A percentile compares a stretch with the other conserved stretches of the same genome.
Evolutionary conservation across 2,113 vertebrate species (phyloP).

Genomic region (Talpa occidentalis): DNA sequence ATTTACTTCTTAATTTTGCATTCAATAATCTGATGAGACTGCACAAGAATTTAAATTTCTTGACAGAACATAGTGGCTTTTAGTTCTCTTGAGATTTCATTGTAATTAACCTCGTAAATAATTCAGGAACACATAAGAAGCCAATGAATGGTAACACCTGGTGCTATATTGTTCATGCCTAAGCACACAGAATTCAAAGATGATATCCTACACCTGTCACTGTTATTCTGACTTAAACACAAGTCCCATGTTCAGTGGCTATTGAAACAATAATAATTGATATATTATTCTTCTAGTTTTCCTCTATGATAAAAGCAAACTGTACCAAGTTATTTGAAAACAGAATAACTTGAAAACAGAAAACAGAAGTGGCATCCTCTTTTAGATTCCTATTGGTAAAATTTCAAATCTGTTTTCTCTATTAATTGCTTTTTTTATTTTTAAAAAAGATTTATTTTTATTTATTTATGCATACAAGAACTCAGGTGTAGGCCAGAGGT

Average conservation of each 20-base stretch:
- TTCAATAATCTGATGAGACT: conserved; percentile 51
- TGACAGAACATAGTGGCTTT: conserved; percentile 26
- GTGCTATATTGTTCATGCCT: conserved; percentile 54
- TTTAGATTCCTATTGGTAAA: conserved; percentile 32
- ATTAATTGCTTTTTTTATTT: conserved; percentile 1
- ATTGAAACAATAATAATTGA: conserved; percentile 50
- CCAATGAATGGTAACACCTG: conserved; percentile 59
- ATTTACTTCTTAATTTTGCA: conserved; percentile 61
- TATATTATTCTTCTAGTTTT: conserved; percentile 47
- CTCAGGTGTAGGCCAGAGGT: too few species aligned
- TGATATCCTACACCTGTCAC: conserved; percentile 56
- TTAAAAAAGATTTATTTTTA: too few species aligned
- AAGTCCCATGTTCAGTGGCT: neutral
- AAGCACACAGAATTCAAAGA: conserved; percentile 45
- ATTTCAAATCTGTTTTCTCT: conserved; percentile 56
- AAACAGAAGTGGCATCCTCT: conserved; percentile 38
- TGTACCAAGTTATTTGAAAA: conserved; percentile 19
- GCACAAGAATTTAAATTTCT: conserved; percentile 64
- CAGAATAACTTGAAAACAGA: too few species aligned
- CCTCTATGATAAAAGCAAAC: conserved; percentile 22
- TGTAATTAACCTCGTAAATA: conserved; percentile 74
- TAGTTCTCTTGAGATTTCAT: conserved; percentile 56
- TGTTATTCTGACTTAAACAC: conserved; percentile 36
- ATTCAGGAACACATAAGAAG: conserved; percentile 67
- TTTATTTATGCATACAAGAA: too few species aligned